Base-by-base conservation (phyloP, 2,888 invertebrate species). In the Pachliopta kotzebuea region DNA sequence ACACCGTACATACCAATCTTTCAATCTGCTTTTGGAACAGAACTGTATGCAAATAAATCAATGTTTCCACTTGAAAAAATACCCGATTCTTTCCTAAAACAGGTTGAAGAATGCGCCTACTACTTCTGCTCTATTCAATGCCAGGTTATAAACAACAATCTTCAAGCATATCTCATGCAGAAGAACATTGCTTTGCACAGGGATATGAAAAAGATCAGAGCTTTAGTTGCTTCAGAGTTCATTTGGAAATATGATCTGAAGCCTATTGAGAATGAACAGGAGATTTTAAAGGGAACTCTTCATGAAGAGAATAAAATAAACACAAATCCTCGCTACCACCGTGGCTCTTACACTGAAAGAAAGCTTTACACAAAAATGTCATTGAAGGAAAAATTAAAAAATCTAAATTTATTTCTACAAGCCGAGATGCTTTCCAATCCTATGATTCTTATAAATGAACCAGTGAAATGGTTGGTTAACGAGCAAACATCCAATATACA, bases 111-210 rank as follows among this genome's bases (percentile, higher is more conserved):
- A 17, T 95, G 95, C 75, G 93, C 94, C 0, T 79, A 92, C 55
- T 93, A 93, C 72, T 97, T 96, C 76, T 94, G 94, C 84, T 86
- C 92, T 49, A 90, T 93, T 64, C 96, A 96, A 80, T 93, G 94
- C 65, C 85, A 92, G 70, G 94, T 94, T 0, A 96, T 96, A 57
- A 88, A 93, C 70, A 89, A 93, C 64, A 96, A 96, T 75, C 92
- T 96, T 59, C 83, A 85, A 70, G 89, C 93, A 4, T 96, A 94
- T 74, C 78, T 90, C n/a, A 85, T 88, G 85, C 88, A 88, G 65
- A 92, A 81, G 56, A 86, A 85, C 62, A 83, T 85, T 55, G 74
- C 84, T 21, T 70, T 81, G 26, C 83, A 88, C 65, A 79, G 84
- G 60, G 86, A 84, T 55, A 84, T 92, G 31, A 92, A 92, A 68